Evolutionary conservation across 2,113 vertebrate species (phyloP).

Genomic region (Danionella cerebrum): DNA sequence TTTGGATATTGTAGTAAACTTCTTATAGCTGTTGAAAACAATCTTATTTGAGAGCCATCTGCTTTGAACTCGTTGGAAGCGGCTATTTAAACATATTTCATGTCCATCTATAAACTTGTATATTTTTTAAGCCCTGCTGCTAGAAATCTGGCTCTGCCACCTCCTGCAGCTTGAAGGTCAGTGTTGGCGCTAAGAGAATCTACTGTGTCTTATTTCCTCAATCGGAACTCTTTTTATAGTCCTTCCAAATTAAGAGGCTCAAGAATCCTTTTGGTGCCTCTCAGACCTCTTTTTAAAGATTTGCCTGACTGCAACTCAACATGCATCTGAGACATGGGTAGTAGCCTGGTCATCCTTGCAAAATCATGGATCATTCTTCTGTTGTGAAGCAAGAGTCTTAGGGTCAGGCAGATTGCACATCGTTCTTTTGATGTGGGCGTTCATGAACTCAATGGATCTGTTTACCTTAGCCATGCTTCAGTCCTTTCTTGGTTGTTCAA

Average conservation of each 20-base stretch:
- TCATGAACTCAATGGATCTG: not conserved
- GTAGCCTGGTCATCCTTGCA: not conserved
- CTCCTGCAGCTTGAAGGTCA: not conserved
- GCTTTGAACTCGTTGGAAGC: not conserved
- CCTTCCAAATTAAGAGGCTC: not conserved
- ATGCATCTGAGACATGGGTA: not conserved
- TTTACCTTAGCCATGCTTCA: not conserved
- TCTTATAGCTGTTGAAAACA: not conserved
- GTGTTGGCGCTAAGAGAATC: not conserved
- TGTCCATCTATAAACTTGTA: not conserved
- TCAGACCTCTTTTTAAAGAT: not conserved
- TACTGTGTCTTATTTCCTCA: not conserved
- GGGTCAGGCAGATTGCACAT: too few species aligned
- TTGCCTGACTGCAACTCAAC: not conserved
- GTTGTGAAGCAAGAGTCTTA: not conserved
- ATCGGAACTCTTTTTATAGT: slow-evolving; percentile 4
- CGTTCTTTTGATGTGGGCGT: not conserved
- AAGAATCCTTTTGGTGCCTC: not conserved
- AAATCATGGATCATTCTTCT: not conserved
- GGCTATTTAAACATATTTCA: not conserved
- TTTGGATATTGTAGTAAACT: not conserved
- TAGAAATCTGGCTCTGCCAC: not conserved
- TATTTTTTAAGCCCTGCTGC: not conserved
- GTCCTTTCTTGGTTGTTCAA: not conserved
- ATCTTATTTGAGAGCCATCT: not conserved